These are phyloP conservation scores for Trichopoda pennipes DNA, from an alignment of 2,888 invertebrate genomes.

Conservation along the genomic window DNA sequence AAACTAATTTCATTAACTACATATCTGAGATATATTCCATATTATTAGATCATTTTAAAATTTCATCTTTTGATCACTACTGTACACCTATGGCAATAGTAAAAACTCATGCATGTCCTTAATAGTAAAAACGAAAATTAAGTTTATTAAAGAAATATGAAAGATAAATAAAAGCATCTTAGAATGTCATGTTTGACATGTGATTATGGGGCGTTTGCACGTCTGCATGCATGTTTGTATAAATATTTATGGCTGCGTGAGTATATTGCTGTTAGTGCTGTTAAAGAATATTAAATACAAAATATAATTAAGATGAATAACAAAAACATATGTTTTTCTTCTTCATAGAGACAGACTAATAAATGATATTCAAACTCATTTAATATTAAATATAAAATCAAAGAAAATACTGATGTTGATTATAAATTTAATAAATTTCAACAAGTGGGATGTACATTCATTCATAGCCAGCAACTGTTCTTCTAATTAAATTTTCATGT, in stretches of 20 bases:
- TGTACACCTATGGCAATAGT: neutral
- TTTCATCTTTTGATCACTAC: neutral
- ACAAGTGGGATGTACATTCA: no score
- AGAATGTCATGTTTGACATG: constrained; percentile 44
- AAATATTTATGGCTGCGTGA: neutral
- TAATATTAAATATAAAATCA: constrained; percentile 17
- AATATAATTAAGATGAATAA: constrained; percentile 32
- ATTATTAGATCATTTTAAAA: no score
- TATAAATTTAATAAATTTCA: no score
- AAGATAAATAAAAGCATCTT: constrained; percentile 32
- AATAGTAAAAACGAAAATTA: constrained; percentile 24
- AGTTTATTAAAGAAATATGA: constrained; percentile 30
- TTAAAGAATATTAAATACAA: constrained; percentile 36
- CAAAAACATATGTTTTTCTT: constrained; percentile 8
- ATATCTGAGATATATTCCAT: no score
- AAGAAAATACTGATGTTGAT: neutral
- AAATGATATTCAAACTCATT: constrained; percentile 25
- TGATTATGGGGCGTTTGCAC: no score
- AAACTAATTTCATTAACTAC: neutral
- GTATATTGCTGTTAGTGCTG: neutral
- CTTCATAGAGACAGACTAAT: neutral
- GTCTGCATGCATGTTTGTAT: neutral
- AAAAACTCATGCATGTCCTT: constrained; percentile 21
- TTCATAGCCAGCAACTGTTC: no score
- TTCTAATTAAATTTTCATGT: no score